Base-by-base conservation (phyloP, 2,888 invertebrate species). In the Ophion obscuratus region DNA sequence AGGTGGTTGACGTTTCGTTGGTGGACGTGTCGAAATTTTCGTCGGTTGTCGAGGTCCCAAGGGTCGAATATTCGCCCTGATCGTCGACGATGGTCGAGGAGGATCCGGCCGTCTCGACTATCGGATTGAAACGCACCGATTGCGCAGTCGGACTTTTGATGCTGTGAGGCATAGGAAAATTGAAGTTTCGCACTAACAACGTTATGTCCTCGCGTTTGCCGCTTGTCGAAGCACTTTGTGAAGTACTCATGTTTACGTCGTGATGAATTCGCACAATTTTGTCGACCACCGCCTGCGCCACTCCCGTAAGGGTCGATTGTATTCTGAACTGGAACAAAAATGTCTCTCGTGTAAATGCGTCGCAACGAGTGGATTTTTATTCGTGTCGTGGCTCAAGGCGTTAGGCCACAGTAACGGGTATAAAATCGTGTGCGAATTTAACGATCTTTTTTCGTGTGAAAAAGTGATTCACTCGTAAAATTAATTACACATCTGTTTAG, bases 271-370 rank as follows among this genome's bases (percentile, higher is more conserved):
- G 95, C 17, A 97, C 97, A 1, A 97, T 96, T 93, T 97, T 97
- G 92, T 98, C 97, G 0, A 98, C 96, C 0, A 98, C 98, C 0
- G 97, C 97, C 94, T 98, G 98, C 17, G 98, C 97, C 68, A 98
- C 98, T 57, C 97, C 96, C 27, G 96, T 96, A 88, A 98, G 95
- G 17, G 98, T 97, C 0, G 97, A 96, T 92, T 98, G 97, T 70
- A 96, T 96, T 7, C 97, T 94, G 93, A 98, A 98, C 95, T 96
- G 91, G 83, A 94, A 93, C 31, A 6, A 73, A 77, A 53, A 3
- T 2, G 76, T 67, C 67, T 20, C 27, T 86, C 40, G 14, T 44
- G 68, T 59, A n/a, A 76, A 70, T 61, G 47, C 61, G 6, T 17
- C 64, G 17, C 24, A 24, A 31, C 7, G n/a, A 20, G 20, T 20